These are phyloP conservation scores for Philopotamus ludificatus DNA, from an alignment of 1,140 invertebrate species.

Conservation along the genomic window DNA sequence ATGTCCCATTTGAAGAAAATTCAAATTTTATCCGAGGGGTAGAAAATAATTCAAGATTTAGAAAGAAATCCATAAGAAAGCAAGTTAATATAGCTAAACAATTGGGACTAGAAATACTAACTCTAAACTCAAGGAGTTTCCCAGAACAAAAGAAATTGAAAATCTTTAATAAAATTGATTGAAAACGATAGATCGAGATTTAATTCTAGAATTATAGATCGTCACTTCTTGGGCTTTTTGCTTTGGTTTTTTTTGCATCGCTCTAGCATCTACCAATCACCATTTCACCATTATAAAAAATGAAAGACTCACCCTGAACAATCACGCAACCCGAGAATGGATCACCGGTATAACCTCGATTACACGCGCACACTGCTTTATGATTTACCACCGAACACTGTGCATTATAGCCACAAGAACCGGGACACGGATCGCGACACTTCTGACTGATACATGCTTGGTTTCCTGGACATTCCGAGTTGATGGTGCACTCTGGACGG, in stretches of 20 bases:
- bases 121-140: not conserved
- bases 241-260: not conserved
- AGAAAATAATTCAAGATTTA: no score
- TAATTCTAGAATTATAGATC: not conserved
- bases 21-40: no score
- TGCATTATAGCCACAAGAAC: slow-evolving; percentile 65
- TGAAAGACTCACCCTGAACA: slow-evolving; percentile 50
- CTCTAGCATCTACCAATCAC: not conserved
- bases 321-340: slow-evolving; percentile 68
- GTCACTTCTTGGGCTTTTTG: not conserved
- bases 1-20: no score
- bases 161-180: not conserved
- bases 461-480: slow-evolving; percentile 69
- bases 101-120: no score
- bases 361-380: slow-evolving; percentile 69
- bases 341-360: slow-evolving; percentile 69
- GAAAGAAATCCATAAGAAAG: no score
- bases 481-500: slow-evolving; percentile 77
- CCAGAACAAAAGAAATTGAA: not conserved
- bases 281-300: slow-evolving; percentile 22
- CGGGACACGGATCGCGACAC: slow-evolving; percentile 71
- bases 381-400: slow-evolving; percentile 69
- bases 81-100: no score
- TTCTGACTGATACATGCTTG: slow-evolving; percentile 68
- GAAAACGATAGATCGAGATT: not conserved